Evolutionary conservation across 2,797 vertebrate genomes (phyloP).

Genomic region (Anguilla marmorata): DNA sequence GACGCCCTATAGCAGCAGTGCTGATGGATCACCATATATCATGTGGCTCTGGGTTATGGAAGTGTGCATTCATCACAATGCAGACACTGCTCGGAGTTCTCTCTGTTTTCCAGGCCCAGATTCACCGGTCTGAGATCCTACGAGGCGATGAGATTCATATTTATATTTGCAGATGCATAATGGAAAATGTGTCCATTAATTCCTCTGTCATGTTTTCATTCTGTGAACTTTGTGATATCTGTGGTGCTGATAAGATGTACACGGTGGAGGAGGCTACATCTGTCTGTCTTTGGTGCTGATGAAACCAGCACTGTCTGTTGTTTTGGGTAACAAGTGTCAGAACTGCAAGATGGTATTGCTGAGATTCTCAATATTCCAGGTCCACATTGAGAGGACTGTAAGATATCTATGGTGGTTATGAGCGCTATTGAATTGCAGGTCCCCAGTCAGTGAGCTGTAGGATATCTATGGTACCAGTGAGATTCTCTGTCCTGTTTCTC

Average conservation of each 20-base stretch:
- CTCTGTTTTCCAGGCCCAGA: not conserved
- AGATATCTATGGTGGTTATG: not conserved
- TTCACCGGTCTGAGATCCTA: not conserved
- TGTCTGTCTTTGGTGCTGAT: not conserved
- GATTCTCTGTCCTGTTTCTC: not conserved
- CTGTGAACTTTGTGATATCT: not conserved
- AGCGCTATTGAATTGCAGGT: not conserved
- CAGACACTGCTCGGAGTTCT: not conserved
- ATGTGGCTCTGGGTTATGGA: not conserved
- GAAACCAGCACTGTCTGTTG: not conserved
- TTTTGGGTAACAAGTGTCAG: not conserved
- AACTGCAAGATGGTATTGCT: not conserved
- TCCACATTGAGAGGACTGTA: not conserved
- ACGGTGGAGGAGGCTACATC: not conserved
- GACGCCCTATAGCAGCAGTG: not conserved
- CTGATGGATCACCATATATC: conserved; percentile 9
- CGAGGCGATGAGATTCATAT: not conserved
- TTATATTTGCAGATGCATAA: not conserved
- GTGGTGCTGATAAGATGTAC: not conserved
- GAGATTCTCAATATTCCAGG: not conserved
- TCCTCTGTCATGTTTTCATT: not conserved
- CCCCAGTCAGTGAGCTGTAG: not conserved
- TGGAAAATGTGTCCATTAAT: conserved; percentile 1
- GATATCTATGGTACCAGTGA: not conserved
- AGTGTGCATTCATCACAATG: not conserved